Base-by-base conservation (phyloP, 1,140 invertebrate species). In the Drusus annulatus region DNA sequence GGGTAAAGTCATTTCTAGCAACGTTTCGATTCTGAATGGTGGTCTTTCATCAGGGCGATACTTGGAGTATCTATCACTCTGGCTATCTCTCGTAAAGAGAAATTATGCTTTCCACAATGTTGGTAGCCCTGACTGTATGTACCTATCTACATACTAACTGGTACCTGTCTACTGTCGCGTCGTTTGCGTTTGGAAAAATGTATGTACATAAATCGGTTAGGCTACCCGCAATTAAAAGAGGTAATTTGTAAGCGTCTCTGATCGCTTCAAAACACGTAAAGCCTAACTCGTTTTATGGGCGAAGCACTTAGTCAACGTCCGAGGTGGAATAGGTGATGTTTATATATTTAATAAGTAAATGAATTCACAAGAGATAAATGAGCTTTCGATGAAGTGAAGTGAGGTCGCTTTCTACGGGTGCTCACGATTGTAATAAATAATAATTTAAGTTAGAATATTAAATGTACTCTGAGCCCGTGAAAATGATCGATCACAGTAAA, bases 231-330 rank as follows among this genome's bases (percentile, higher is more conserved):
- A 45, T 63, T 63, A 63, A 63, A 15, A 63, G 62, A 3, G 10
- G 25, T 63, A 63, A 63, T 63, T 63, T 63, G 62, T 63, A 31
- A 63, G 62, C 25, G 7, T 63, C 62, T 63, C 10, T 7, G 25
- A 63, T 63, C 62, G 16, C 62, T 63, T 63, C n/a, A 13, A 28
- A 63, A 63, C 65, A 69, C 16, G 65, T 19, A 13, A 45, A 50
- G 16, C 45, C 21, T 17, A 69, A 69, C 65, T 19, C 23, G 65
- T 69, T 69, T 69, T 69, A 10, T 45, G 51, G 65, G 45, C 65
- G 17, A 3, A 10, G 31, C 65, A 69, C 65, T 69, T 69, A 69
- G 65, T 69, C 65, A 69, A 50, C 65, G 65, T 69, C 65, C 21
- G 62, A 31, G 36, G 36, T 69, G 65, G 21, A n/a, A 50, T 3